Conservation (phyloP, 2,888 invertebrate species). For the Desoria tigrina region DNA sequence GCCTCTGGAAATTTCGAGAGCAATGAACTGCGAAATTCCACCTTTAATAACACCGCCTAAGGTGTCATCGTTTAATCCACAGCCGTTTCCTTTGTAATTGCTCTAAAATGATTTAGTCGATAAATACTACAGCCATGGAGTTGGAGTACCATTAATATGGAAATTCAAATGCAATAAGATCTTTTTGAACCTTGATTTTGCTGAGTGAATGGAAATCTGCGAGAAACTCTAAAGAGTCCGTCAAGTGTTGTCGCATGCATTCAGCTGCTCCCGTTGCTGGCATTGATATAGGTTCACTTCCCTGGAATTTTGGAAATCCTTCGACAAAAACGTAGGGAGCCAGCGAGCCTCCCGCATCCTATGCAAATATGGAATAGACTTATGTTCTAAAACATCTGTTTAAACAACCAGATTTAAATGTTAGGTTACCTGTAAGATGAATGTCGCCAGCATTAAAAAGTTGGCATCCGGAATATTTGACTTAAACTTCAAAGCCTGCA, state of each 20-base stretch:
- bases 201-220: constrained; percentile 94
- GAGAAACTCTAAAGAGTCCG: constrained; percentile 90
- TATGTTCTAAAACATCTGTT: not conserved
- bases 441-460: constrained; percentile 83
- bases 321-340: constrained; percentile 73
- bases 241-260: constrained; percentile 86
- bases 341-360: constrained; percentile 86
- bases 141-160: too few relatives aligned
- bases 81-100: constrained; percentile 69
- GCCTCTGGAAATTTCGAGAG: constrained; percentile 88
- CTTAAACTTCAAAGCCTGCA: constrained; percentile 94
- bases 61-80: constrained; percentile 89
- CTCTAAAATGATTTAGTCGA: too few relatives aligned
- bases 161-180: too few relatives aligned
- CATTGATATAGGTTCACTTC: constrained; percentile 54
- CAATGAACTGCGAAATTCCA: constrained; percentile 88
- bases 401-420: constrained; percentile 6
- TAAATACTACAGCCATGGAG: too few relatives aligned
- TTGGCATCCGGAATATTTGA: constrained; percentile 91
- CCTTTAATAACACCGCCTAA: constrained; percentile 95
- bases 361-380: constrained; percentile 6
- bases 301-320: constrained; percentile 59
- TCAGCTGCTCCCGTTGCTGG: constrained; percentile 82
- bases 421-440: constrained; percentile 71
- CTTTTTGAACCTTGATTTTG: constrained; percentile 83